phyloP scores from a whole-genome alignment of 2,113 vertebrate species.

The Symphodus melops region DNA sequence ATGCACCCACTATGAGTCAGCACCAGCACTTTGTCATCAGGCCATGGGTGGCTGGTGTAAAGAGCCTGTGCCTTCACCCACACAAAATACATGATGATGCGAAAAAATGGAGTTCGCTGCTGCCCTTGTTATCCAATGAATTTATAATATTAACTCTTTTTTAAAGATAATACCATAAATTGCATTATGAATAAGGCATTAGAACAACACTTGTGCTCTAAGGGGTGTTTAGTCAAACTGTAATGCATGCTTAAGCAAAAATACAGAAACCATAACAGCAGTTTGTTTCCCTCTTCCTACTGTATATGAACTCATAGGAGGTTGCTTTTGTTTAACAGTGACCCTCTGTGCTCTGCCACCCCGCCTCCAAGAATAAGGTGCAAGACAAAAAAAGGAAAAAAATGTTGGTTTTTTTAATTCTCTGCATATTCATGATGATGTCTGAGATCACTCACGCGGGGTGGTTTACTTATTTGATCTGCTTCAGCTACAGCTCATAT shows the following conservation, averaged over 20 bases:
- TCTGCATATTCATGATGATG: conserved; percentile 66
- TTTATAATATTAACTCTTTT: conserved; percentile 26
- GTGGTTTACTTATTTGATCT: conserved; percentile 75
- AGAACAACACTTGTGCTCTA: conserved; percentile 1
- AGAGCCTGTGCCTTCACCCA: conserved; percentile 28
- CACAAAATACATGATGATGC: conserved; percentile 39
- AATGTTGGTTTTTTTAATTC: conserved; percentile 56
- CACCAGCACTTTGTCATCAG: conserved; percentile 46
- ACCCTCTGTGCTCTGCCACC: conserved; percentile 47
- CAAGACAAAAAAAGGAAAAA: conserved; percentile 66
- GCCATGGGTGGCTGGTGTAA: conserved; percentile 44
- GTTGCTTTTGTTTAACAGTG: conserved; percentile 48
- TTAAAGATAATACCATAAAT: conserved; percentile 15
- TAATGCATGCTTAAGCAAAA: conserved; percentile 2
- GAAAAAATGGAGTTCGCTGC: conserved; percentile 22
- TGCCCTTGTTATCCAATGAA: conserved; percentile 1
- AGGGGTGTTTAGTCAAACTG: conserved; percentile 19
- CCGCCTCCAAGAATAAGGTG: conserved; percentile 46
- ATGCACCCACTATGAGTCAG: conserved; percentile 48
- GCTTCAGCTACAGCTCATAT: conserved; percentile 65
- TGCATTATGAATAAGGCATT: conserved; percentile 20
- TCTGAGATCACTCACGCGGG: conserved; percentile 70
- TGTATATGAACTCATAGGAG: conserved; percentile 13
- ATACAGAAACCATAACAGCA: conserved; percentile 17
- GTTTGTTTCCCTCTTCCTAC: not conserved